Base-by-base conservation (phyloP, 2,113 vertebrate genomes). In the Telmatochromis brachygnathus region DNA sequence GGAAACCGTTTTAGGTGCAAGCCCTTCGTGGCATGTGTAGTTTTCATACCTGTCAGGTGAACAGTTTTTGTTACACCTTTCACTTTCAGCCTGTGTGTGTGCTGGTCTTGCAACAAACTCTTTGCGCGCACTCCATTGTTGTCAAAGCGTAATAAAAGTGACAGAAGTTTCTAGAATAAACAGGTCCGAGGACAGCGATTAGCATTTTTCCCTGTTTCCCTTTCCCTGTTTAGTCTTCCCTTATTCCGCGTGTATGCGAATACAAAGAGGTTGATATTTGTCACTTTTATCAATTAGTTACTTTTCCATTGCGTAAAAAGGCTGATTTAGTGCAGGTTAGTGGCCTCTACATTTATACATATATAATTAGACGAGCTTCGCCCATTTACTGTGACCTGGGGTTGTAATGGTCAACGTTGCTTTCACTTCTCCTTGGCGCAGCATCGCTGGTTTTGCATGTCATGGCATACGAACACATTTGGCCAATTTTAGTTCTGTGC, bases 401-500 rank as follows among this genome's bases (percentile, higher is more conserved):
- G 23, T 11, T 51, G 13, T 26, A 9, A 60, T 30, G 45, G 35
- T 39, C 14, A 55, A 89, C 53, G 33, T 39, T n/a, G 28, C 77
- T 88, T 91, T 89, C 87, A 86, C 82, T 89, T 91, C 84, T 82
- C 35, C 60, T 35, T 21, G 12, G 4, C 30, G 23, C 35, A 82
- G 28, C 51, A 42, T 83, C 49, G 35, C 42, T 5, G 1, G 47
- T 83, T 91, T 90, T 91, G 83, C 88, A 89, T 90, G 84, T 93
- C 84, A 73, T 23, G 80, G 33, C 39, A 13, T 26, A 56, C 17
- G 28, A 79, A 28, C 45, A 84, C 62, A 55, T n/a, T 2, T 30
- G 68, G 45, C 51, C 15, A 85, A 37, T 17, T 87, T 88, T 58
- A 70, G 42, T n/a, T 56, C 19, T 80, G 79, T 26, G 9, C 19